phyloP scores from a whole-genome alignment of 2,113 vertebrate species.

The Chlamydotis undulata region DNA sequence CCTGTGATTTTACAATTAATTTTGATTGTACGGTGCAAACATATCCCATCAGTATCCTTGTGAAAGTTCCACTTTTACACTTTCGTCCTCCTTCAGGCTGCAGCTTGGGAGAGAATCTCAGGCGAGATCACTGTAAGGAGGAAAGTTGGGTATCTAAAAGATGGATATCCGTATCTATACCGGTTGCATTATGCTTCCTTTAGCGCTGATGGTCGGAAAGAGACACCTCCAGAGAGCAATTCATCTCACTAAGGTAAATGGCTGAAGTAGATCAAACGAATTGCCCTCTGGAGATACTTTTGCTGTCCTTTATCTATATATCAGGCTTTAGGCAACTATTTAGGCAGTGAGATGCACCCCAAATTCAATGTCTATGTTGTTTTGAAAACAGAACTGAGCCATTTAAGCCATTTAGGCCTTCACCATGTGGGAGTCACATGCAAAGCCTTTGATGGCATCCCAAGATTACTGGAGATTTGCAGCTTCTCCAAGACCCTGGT shows the following conservation, averaged over 20 bases:
- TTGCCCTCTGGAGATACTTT: background rate
- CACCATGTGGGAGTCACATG: fast-evolving
- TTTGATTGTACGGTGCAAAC: background rate
- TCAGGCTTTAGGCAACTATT: background rate
- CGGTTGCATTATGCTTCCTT: background rate
- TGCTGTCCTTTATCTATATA: background rate
- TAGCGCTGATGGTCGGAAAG: background rate
- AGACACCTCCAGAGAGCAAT: background rate
- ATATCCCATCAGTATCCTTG: background rate
- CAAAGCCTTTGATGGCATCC: background rate
- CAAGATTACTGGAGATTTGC: background rate
- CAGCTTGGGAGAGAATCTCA: background rate
- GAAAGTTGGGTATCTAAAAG: background rate
- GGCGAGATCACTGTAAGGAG: fast-evolving
- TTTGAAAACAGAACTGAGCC: background rate
- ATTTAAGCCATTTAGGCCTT: background rate
- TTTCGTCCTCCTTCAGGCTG: background rate
- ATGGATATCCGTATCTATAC: background rate
- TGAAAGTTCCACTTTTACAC: background rate
- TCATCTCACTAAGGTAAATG: background rate
- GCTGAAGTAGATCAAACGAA: background rate
- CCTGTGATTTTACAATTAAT: background rate
- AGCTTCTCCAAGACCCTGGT: background rate
- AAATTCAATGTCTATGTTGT: fast-evolving
- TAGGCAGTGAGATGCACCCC: background rate